Evolutionary conservation across 2,113 vertebrate genomes (phyloP).

Genomic region (Thryonomys swinderianus): DNA sequence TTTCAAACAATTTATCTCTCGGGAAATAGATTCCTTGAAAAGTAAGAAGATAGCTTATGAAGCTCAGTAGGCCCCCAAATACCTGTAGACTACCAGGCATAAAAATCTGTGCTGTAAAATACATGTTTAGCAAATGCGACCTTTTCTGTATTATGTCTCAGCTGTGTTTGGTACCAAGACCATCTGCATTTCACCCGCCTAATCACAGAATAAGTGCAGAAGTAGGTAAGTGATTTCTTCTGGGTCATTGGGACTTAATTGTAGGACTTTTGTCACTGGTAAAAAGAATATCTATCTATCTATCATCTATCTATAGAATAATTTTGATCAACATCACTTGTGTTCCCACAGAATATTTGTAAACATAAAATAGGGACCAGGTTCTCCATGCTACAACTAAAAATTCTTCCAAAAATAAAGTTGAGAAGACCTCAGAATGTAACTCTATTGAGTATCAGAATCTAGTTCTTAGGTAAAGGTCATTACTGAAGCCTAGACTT

Average conservation of each 20-base stretch:
- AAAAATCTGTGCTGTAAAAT: background rate
- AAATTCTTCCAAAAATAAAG: conserved; percentile 8
- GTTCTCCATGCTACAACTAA: background rate
- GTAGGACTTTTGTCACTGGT: background rate
- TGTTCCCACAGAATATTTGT: background rate
- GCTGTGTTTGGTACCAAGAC: background rate
- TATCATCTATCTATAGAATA: background rate
- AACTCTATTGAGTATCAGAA: background rate
- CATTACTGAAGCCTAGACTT: background rate
- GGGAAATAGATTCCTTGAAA: background rate
- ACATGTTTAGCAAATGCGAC: background rate
- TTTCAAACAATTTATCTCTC: background rate
- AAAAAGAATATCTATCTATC: background rate
- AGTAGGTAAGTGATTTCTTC: background rate
- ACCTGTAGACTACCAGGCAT: background rate
- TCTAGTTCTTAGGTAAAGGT: background rate
- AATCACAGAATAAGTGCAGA: background rate
- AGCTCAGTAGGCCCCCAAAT: background rate
- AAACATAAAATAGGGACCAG: background rate
- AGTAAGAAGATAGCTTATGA: background rate
- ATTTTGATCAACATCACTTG: background rate
- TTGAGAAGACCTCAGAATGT: background rate
- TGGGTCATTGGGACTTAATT: background rate
- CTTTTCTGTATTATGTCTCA: background rate
- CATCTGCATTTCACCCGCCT: background rate